Percentiles rank a stretch among this genome's conserved stretches.
phyloP scores from a whole-genome alignment of 2,113 vertebrate species.

The Chionomys nivalis region DNA sequence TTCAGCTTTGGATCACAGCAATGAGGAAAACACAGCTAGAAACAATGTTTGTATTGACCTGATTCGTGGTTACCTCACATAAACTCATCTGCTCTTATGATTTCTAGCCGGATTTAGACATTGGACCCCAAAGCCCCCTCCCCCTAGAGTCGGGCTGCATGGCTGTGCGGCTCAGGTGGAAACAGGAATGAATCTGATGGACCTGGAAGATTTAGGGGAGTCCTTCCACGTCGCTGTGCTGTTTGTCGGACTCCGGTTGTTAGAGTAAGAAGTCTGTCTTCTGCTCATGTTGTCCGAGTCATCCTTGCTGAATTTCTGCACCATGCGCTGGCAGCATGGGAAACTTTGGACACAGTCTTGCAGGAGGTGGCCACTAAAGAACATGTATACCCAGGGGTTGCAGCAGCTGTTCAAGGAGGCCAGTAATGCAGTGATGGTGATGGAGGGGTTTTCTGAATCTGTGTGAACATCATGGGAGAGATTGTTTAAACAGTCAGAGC shows the following conservation, averaged over 20 bases:
- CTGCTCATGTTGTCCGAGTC: slow-evolving; percentile 93
- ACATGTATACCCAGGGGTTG: slow-evolving; percentile 99
- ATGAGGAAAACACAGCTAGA: slow-evolving; percentile 63
- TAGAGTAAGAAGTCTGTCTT: slow-evolving; percentile 91
- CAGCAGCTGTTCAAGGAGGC: slow-evolving; percentile 98
- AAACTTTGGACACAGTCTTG: slow-evolving; percentile 94
- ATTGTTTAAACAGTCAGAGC: not conserved
- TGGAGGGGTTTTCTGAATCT: slow-evolving; percentile 94
- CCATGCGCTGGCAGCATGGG: slow-evolving; percentile 87
- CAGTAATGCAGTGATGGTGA: slow-evolving; percentile 93
- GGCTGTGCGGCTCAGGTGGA: slow-evolving; percentile 82
- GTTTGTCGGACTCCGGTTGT: slow-evolving; percentile 91
- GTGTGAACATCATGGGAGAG: not conserved
- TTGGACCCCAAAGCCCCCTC: not conserved
- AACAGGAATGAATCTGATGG: slow-evolving; percentile 85
- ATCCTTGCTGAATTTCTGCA: slow-evolving; percentile 88
- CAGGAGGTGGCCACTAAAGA: slow-evolving; percentile 97
- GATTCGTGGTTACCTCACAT: not conserved
- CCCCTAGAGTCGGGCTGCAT: not conserved
- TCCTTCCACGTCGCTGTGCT: slow-evolving; percentile 90
- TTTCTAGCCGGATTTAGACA: not conserved
- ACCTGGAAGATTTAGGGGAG: slow-evolving; percentile 85
- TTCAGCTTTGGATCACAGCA: slow-evolving; percentile 17
- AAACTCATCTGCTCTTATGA: slow-evolving; percentile 33
- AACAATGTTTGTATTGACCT: not conserved